Evolutionary conservation across 2,888 invertebrate species (phyloP).

Genomic region (Catocala nupta): DNA sequence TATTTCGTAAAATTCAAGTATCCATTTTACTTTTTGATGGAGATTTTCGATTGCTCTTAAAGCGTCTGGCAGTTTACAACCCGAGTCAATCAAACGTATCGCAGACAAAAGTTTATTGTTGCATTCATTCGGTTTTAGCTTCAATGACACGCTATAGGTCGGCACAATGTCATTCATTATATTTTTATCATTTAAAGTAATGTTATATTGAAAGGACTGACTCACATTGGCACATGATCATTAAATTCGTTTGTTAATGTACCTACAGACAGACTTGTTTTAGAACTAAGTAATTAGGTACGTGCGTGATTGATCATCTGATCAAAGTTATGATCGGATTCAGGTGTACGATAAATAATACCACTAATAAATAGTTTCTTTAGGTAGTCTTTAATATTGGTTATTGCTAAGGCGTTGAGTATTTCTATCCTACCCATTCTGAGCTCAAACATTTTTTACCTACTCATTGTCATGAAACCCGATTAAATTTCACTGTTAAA

Average conservation of each 20-base stretch:
- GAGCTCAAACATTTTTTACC: no score
- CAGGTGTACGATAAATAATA: no score
- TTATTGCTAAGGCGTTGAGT: no score
- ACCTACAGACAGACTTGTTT: slow-evolving; percentile 1
- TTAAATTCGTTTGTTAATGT: slow-evolving; percentile 30
- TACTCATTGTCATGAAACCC: no score
- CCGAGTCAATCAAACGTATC: slow-evolving; percentile 16
- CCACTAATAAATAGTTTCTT: no score
- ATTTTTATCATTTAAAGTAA: slow-evolving; percentile 29
- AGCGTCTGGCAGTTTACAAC: slow-evolving; percentile 5
- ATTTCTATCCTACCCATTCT: no score
- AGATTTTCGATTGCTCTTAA: slow-evolving; percentile 8
- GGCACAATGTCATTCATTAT: slow-evolving; percentile 25
- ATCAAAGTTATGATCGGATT: no score
- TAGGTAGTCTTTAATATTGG: no score
- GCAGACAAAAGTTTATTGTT: slow-evolving; percentile 32
- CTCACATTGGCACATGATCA: slow-evolving; percentile 12
- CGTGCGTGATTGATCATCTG: not conserved
- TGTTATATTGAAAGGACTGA: slow-evolving; percentile 15
- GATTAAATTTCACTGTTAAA: no score
- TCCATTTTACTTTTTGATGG: not conserved
- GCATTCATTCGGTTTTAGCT: slow-evolving; percentile 19
- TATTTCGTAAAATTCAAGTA: not conserved
- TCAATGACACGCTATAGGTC: slow-evolving; percentile 37
- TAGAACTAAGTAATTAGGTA: not conserved